Percentiles rank a stretch among this genome's conserved stretches.
These are phyloP conservation scores for Blastobasis adustella DNA, from an alignment of 2,888 invertebrate genomes.

Conservation along the genomic window DNA sequence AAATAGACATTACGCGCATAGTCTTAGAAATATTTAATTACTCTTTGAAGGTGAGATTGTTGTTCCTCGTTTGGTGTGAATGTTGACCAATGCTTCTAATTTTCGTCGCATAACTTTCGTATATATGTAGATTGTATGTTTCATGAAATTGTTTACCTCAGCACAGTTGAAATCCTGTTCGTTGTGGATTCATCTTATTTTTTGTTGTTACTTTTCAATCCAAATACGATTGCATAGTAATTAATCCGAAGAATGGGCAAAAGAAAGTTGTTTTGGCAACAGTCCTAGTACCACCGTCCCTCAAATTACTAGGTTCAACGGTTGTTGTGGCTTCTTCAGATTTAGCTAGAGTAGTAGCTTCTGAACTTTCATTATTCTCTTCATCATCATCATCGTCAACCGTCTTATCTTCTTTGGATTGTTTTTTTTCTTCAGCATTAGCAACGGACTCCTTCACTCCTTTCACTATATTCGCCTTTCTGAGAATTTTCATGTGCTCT, in stretches of 20 bases:
- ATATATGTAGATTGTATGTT: no score
- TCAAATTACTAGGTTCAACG: not conserved
- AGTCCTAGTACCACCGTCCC: constrained; percentile 10
- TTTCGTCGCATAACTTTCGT: no score
- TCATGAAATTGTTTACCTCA: no score
- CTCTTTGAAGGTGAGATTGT: no score
- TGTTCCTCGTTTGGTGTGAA: no score
- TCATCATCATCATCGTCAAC: not conserved
- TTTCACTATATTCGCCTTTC: not conserved
- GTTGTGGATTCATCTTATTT: no score
- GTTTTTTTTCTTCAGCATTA: constrained; percentile 1
- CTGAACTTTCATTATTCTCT: not conserved
- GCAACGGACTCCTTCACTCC: not conserved
- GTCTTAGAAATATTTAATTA: no score
- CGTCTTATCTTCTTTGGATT: not conserved
- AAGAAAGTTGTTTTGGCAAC: constrained; percentile 40
- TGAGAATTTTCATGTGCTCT: constrained; percentile 13
- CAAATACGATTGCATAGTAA: constrained; percentile 35
- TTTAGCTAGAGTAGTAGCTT: constrained; percentile 7
- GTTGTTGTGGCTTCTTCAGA: not conserved
- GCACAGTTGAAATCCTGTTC: no score
- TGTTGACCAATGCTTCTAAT: no score
- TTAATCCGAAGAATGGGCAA: constrained; percentile 52
- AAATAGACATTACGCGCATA: no score
- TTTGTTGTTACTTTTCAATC: constrained; percentile 9